These are phyloP conservation scores for Drosophila albomicans DNA, from an alignment of 1,140 invertebrate genomes.

Conservation along the genomic window DNA sequence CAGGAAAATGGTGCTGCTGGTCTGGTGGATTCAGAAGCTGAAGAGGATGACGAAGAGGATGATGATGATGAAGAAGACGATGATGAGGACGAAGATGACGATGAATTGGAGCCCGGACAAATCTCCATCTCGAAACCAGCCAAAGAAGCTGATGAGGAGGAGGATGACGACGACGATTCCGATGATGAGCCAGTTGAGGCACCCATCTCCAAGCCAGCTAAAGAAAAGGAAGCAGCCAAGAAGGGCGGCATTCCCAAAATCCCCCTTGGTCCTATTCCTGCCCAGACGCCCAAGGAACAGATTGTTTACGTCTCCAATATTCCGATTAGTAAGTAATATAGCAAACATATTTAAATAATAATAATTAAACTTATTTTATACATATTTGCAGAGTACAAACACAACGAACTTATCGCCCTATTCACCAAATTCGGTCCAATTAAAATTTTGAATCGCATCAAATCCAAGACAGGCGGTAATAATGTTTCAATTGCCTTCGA, in stretches of 20 bases:
- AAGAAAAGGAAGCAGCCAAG: background rate
- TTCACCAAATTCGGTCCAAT: conserved; percentile 69
- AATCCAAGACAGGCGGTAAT: conserved; percentile 28
- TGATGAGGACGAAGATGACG: conserved; percentile 38
- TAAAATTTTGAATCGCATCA: conserved; percentile 32
- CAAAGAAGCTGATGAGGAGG: conserved; percentile 27
- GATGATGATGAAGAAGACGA: conserved; percentile 45
- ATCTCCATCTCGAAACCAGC: conserved; percentile 4
- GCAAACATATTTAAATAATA: background rate
- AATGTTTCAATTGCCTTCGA: conserved; percentile 51
- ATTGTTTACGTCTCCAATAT: conserved; percentile 47
- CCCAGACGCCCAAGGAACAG: conserved; percentile 37
- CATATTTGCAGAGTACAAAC: conserved; percentile 45
- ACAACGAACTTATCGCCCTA: conserved; percentile 53
- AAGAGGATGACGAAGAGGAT: conserved; percentile 40
- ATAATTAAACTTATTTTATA: background rate
- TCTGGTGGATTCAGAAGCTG: conserved; percentile 48
- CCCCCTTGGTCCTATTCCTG: conserved; percentile 37
- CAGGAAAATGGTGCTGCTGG: conserved; percentile 33
- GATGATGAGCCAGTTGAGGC: conserved; percentile 45
- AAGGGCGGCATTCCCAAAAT: conserved; percentile 65
- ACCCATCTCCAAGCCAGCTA: conserved; percentile 43
- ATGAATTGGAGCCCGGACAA: conserved; percentile 57
- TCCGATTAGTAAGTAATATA: conserved; percentile 46
- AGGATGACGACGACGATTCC: conserved; percentile 50